These are phyloP conservation scores for Argyra leucocephala DNA, from an alignment of 2,888 invertebrate species.

Conservation along the genomic window DNA sequence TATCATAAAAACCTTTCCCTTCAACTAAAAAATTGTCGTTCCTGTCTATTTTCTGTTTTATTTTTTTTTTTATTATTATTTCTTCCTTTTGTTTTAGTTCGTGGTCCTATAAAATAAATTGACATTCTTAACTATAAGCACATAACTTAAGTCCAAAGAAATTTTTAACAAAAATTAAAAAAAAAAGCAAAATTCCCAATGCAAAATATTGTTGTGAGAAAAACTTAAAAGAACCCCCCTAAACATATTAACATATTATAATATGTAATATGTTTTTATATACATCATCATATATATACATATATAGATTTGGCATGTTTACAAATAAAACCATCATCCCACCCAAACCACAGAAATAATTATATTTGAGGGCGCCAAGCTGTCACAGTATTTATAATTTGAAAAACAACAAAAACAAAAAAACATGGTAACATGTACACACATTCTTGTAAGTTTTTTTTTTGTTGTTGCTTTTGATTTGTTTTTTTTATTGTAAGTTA, in stretches of 20 bases:
- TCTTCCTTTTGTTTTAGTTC: not conserved
- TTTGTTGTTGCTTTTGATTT: too few relatives aligned
- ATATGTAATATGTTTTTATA: too few relatives aligned
- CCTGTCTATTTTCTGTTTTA: not conserved
- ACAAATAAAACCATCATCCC: too few relatives aligned
- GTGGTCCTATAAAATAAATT: not conserved
- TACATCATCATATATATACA: too few relatives aligned
- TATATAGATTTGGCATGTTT: too few relatives aligned
- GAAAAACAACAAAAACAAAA: too few relatives aligned
- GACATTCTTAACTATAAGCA: not conserved
- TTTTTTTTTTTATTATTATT: not conserved
- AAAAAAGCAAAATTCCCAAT: not conserved
- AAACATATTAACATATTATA: too few relatives aligned
- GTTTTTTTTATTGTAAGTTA: too few relatives aligned
- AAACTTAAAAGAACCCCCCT: too few relatives aligned
- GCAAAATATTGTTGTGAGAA: too few relatives aligned
- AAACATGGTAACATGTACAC: too few relatives aligned
- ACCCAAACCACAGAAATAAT: not conserved
- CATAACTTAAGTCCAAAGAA: not conserved
- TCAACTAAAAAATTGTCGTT: not conserved
- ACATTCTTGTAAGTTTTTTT: too few relatives aligned
- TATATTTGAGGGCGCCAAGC: not conserved
- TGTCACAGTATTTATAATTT: not conserved
- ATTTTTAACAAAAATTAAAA: not conserved
- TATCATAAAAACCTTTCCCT: not conserved